Conservation (phyloP, 2,113 vertebrate genomes). For the Silurus meridionalis region DNA sequence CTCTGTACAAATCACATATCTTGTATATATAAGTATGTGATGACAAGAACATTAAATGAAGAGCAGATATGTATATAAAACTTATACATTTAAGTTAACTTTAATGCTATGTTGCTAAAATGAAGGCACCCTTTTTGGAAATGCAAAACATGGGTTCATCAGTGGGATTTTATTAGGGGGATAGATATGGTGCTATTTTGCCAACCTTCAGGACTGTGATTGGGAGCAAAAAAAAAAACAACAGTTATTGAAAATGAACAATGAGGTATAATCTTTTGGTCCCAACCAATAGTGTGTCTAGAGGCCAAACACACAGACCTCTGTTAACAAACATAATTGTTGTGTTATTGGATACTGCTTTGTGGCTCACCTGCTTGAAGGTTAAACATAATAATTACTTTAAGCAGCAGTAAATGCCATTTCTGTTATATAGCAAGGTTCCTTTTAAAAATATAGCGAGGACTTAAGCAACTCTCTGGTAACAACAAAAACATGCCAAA, state of each 20-base stretch:
- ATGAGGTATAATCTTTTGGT: slow-evolving; percentile 23
- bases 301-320: slow-evolving; percentile 23
- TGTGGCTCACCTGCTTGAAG: slow-evolving; percentile 14
- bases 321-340: slow-evolving; percentile 28
- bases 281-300: slow-evolving; percentile 39
- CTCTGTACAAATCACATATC: background rate
- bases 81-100: background rate
- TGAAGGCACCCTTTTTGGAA: slow-evolving; percentile 24
- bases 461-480: background rate
- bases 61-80: background rate
- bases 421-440: slow-evolving; percentile 3
- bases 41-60: background rate
- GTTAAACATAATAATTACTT: slow-evolving; percentile 34
- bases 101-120: slow-evolving; percentile 35
- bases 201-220: slow-evolving; percentile 32
- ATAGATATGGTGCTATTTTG: background rate
- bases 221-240: slow-evolving; percentile 3
- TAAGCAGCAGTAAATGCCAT: slow-evolving; percentile 15
- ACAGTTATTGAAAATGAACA: slow-evolving; percentile 28
- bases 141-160: slow-evolving; percentile 20
- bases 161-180: slow-evolving; percentile 41
- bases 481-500: background rate
- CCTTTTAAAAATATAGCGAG: background rate
- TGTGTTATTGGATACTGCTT: slow-evolving; percentile 26
- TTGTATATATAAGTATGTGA: background rate